Conservation (phyloP, 2,797 vertebrate species). For the Onychomys torridus region DNA sequence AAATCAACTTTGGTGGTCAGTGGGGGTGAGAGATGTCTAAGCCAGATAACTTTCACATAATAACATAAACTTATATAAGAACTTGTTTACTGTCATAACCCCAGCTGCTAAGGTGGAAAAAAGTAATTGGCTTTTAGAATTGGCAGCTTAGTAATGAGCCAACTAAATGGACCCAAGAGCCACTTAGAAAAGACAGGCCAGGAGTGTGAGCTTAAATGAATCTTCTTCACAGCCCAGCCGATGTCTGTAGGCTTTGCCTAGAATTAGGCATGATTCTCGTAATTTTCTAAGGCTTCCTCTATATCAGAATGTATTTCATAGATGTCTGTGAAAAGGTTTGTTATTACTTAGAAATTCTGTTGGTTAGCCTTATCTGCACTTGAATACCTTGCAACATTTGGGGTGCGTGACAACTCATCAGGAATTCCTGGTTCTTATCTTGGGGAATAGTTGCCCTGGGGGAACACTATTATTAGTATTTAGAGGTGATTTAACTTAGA, state of each 20-base stretch:
- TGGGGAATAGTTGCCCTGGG: background rate
- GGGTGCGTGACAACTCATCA: background rate
- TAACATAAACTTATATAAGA: background rate
- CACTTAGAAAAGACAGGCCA: background rate
- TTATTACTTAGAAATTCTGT: background rate
- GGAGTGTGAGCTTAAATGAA: background rate
- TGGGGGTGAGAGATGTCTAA: background rate
- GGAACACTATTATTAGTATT: background rate
- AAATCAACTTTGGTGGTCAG: background rate
- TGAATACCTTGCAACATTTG: background rate
- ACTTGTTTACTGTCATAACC: background rate
- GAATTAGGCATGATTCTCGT: background rate
- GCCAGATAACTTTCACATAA: background rate
- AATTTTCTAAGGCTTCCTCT: background rate
- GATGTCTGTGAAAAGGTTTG: slow-evolving; percentile 7
- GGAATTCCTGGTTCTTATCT: background rate
- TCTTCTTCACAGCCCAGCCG: background rate
- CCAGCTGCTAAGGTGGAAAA: background rate
- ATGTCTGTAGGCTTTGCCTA: background rate
- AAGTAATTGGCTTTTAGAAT: slow-evolving; percentile 15
- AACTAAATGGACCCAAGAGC: background rate
- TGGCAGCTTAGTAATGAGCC: background rate
- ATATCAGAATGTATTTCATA: background rate
- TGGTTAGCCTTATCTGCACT: background rate
- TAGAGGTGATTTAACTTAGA: slow-evolving; percentile 36